Percentiles rank a stretch among this genome's conserved stretches.
Evolutionary conservation across 2,888 invertebrate genomes (phyloP).

Genomic region (Cantharis lateralis): DNA sequence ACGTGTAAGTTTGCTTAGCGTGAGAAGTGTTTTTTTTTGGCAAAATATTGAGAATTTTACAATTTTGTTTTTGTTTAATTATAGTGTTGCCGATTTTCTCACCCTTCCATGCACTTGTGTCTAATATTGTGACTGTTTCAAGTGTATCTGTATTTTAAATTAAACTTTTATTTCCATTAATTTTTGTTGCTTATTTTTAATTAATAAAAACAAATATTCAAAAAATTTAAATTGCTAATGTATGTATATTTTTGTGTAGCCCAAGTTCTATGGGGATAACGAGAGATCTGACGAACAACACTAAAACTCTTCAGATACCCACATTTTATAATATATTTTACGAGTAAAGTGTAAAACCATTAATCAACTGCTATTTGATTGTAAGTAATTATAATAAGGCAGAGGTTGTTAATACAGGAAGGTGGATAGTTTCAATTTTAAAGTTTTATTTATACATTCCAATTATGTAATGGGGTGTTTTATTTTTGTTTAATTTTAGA

Average conservation of each 20-base stretch:
- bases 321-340: conserved; percentile 10
- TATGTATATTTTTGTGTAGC: conserved; percentile 55
- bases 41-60: neutral
- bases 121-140: neutral
- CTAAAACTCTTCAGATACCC: conserved; percentile 22
- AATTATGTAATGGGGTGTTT: neutral
- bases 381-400: neutral
- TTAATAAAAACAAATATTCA: neutral
- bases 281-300: conserved; percentile 63
- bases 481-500: neutral
- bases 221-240: neutral
- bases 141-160: neutral
- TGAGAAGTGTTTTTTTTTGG: neutral
- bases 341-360: neutral
- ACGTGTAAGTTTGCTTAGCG: conserved; percentile 33
- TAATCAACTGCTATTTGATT: neutral
- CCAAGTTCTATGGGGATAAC: conserved; percentile 68
- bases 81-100: neutral
- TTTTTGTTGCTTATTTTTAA: neutral
- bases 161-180: neutral
- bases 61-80: neutral
- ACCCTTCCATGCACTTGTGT: neutral
- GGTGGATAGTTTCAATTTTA: neutral
- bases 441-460: neutral
- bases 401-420: neutral